Conservation (phyloP, 2,797 vertebrate species). For the Peromyscus eremicus region DNA sequence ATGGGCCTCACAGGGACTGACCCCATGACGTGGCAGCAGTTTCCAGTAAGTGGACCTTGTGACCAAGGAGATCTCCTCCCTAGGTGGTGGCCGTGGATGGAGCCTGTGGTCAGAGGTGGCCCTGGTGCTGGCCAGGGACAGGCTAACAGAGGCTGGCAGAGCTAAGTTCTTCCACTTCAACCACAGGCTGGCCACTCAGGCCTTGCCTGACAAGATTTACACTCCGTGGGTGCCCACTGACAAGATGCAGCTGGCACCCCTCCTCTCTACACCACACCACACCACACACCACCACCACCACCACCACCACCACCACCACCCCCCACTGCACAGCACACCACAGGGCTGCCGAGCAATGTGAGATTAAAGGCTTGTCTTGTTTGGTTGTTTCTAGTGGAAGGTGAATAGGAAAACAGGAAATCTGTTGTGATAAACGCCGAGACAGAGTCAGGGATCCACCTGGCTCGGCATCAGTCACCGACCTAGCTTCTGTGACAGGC, state of each 20-base stretch:
- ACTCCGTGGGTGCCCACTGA: neutral
- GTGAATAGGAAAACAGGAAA: fast-evolving
- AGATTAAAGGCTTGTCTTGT: neutral
- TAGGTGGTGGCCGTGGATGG: neutral
- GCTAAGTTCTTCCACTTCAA: neutral
- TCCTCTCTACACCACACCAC: neutral
- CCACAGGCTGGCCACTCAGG: neutral
- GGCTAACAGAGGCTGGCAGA: neutral
- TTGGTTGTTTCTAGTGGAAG: neutral
- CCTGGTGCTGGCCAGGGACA: neutral
- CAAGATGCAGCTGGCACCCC: neutral
- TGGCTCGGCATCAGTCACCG: fast-evolving
- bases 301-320: no score
- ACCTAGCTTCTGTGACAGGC: neutral
- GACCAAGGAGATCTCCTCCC: neutral
- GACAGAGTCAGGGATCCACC: fast-evolving
- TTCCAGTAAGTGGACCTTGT: constrained; percentile 39
- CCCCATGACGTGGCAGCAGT: neutral
- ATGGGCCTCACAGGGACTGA: constrained; percentile 1
- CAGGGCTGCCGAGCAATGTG: neutral
- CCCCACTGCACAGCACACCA: fast-evolving
- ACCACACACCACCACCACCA: no score
- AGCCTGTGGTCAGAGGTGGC: neutral
- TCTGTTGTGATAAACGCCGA: fast-evolving
- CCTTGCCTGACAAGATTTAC: neutral